Conservation (phyloP, 30 jellyfish, hydroid and myxozoan species). For the Chrysaora quinquecirrha region DNA sequence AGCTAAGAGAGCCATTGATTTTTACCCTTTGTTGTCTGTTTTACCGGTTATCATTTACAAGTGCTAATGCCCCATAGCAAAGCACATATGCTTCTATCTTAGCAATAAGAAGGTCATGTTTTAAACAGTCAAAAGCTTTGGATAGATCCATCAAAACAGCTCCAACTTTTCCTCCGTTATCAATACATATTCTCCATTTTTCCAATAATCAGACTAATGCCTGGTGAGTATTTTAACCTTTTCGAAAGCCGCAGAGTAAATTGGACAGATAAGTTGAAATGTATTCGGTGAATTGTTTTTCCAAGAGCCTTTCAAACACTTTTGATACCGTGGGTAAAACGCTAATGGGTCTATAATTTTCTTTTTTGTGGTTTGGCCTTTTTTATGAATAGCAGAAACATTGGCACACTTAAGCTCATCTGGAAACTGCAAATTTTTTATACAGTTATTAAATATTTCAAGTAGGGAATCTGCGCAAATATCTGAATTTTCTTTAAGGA, state of each 20-base stretch:
- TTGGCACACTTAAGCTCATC: background rate
- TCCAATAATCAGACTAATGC: background rate
- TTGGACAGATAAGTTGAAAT: background rate
- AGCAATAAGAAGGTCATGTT: constrained; percentile 42
- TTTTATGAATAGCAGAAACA: background rate
- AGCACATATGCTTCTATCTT: constrained; percentile 49
- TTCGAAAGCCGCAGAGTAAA: background rate
- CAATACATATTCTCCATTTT: background rate
- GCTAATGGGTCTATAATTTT: background rate
- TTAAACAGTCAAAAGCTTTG: constrained; percentile 41
- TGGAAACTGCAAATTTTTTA: background rate
- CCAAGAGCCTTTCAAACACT: background rate
- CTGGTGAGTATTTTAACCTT: background rate
- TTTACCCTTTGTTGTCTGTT: constrained; percentile 32
- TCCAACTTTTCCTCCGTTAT: constrained; percentile 40
- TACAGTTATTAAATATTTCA: background rate
- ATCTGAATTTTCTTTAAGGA: background rate
- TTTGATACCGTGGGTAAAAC: background rate
- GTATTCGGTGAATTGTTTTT: background rate
- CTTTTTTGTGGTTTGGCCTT: background rate
- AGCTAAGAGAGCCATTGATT: constrained; percentile 46
- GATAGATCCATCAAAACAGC: constrained; percentile 53
- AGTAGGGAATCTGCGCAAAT: background rate
- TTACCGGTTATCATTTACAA: constrained; percentile 9
- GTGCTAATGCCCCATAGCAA: constrained; percentile 43